Conservation (phyloP, 2,888 invertebrate genomes). For the Lasioglossum oenotherae region DNA sequence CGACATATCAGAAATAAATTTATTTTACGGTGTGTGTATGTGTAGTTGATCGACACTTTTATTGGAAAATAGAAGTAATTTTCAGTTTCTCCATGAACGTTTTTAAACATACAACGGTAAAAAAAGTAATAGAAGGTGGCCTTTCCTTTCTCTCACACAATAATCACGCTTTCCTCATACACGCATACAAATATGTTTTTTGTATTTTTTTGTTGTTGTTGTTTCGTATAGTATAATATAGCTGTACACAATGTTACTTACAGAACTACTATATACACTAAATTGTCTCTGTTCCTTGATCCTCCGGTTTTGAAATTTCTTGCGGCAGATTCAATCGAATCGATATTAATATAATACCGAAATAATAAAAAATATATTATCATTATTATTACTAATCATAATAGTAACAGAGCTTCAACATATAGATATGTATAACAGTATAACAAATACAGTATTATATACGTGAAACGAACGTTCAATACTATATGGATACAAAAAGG, state of each 20-base stretch:
- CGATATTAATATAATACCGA: slow-evolving; percentile 58
- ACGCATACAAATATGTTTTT: slow-evolving; percentile 55
- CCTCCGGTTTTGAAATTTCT: slow-evolving; percentile 32
- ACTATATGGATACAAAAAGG: slow-evolving; percentile 32
- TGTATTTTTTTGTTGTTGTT: slow-evolving; percentile 17
- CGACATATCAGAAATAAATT: slow-evolving; percentile 12
- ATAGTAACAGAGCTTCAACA: slow-evolving; percentile 31
- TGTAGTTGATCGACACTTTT: slow-evolving; percentile 30
- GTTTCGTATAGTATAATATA: slow-evolving; percentile 53
- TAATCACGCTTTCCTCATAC: slow-evolving; percentile 39
- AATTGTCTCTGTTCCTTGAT: slow-evolving; percentile 39
- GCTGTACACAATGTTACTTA: slow-evolving; percentile 64
- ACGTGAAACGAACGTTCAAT: slow-evolving; percentile 29
- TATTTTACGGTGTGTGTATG: slow-evolving; percentile 6
- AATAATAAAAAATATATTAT: slow-evolving; percentile 36
- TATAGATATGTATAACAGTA: slow-evolving; percentile 35
- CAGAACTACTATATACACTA: slow-evolving; percentile 64
- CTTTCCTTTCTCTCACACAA: slow-evolving; percentile 38
- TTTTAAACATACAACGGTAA: slow-evolving; percentile 34
- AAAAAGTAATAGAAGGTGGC: slow-evolving; percentile 54
- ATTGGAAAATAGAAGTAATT: slow-evolving; percentile 51
- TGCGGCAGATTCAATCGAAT: slow-evolving; percentile 55
- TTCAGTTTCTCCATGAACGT: slow-evolving; percentile 47
- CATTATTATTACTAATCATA: slow-evolving; percentile 21
- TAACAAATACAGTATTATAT: slow-evolving; percentile 35